phyloP scores from a whole-genome alignment of 2,888 invertebrate genomes.

The Limnephilus lunatus region DNA sequence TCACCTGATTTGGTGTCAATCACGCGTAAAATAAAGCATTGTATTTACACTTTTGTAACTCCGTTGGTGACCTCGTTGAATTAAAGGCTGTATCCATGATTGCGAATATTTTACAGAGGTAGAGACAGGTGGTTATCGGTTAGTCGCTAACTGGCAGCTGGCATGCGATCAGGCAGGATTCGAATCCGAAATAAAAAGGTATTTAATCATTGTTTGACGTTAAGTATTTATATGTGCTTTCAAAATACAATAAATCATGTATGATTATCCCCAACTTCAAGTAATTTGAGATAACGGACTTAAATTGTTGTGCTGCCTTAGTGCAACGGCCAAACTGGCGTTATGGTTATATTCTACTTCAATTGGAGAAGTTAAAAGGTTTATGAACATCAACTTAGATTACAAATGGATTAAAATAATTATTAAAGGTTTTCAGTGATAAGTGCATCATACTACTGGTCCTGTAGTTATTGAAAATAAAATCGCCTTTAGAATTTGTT shows the following conservation, averaged over 20 bases:
- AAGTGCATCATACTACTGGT: too few relatives aligned
- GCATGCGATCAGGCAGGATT: neutral
- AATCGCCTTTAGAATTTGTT: too few relatives aligned
- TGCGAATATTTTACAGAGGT: neutral
- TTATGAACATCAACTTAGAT: too few relatives aligned
- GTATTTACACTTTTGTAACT: neutral
- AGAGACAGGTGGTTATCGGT: neutral
- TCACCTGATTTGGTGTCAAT: slow-evolving; percentile 1
- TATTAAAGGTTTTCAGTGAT: too few relatives aligned
- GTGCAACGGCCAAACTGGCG: neutral
- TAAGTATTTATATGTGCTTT: neutral
- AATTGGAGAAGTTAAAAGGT: too few relatives aligned
- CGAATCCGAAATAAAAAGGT: neutral
- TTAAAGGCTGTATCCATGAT: neutral
- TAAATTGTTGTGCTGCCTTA: neutral
- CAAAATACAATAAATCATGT: too few relatives aligned
- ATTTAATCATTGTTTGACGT: neutral
- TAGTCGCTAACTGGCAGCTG: neutral
- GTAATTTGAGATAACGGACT: too few relatives aligned
- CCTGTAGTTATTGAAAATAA: too few relatives aligned
- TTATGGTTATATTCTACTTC: neutral
- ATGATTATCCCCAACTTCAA: neutral
- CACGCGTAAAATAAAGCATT: slow-evolving; percentile 29
- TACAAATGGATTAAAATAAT: too few relatives aligned
- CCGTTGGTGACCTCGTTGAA: neutral